Conservation (phyloP, 2,888 invertebrate genomes). For the Dromius quadrimaculatus region DNA sequence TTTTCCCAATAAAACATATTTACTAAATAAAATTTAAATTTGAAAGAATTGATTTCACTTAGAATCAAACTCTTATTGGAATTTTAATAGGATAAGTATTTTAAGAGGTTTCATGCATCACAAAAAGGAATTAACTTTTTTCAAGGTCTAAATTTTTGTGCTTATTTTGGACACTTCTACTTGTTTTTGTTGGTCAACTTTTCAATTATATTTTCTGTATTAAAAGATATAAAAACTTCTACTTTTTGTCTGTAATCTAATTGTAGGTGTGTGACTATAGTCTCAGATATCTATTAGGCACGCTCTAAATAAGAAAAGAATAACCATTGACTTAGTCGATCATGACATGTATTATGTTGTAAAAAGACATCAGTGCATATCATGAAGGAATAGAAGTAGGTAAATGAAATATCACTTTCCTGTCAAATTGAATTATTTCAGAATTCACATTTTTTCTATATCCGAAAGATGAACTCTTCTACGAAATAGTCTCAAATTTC, state of each 20-base stretch:
- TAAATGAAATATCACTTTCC: neutral
- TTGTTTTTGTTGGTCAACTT: too few species aligned
- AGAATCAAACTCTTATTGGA: too few species aligned
- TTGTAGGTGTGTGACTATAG: conserved; percentile 21
- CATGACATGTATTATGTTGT: conserved; percentile 13
- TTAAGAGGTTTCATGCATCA: too few species aligned
- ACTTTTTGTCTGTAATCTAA: conserved; percentile 6
- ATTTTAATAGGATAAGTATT: too few species aligned
- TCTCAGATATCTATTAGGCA: conserved; percentile 29
- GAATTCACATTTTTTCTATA: neutral
- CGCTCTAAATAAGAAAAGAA: conserved; percentile 19
- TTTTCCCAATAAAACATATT: too few species aligned
- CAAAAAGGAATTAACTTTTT: too few species aligned
- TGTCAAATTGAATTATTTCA: neutral
- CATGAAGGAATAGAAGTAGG: neutral
- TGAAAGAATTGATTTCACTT: too few species aligned
- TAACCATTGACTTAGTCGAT: conserved; percentile 18
- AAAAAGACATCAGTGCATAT: neutral
- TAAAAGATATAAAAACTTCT: conserved; percentile 28
- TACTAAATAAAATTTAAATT: too few species aligned
- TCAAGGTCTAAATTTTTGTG: too few species aligned
- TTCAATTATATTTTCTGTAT: too few species aligned
- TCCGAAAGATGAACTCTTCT: neutral
- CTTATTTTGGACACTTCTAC: too few species aligned
- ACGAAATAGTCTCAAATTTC: conserved; percentile 13